These are phyloP conservation scores for Dascillus cervinus DNA, from an alignment of 2,888 invertebrate species.

Conservation along the genomic window DNA sequence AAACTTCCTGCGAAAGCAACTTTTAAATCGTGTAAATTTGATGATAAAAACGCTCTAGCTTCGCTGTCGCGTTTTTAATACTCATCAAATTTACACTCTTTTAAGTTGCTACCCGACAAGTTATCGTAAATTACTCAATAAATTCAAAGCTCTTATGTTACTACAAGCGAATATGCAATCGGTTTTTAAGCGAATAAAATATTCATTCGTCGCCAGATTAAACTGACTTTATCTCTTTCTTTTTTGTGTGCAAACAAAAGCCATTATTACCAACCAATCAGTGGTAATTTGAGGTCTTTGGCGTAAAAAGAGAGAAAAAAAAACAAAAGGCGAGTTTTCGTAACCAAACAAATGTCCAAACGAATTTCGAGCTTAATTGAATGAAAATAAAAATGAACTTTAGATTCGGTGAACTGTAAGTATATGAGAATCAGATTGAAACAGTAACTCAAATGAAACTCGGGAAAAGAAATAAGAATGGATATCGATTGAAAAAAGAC, in stretches of 20 bases:
- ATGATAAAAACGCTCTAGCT: too few relatives aligned
- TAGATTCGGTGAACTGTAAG: not conserved
- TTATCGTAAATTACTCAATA: too few relatives aligned
- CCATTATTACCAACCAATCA: slow-evolving; percentile 34
- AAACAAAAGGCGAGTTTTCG: slow-evolving; percentile 31
- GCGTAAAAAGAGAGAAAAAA: slow-evolving; percentile 33
- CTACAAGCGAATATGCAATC: too few relatives aligned
- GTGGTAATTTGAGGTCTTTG: slow-evolving; percentile 33
- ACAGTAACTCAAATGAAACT: slow-evolving; percentile 39
- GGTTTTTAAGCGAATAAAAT: too few relatives aligned
- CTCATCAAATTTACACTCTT: too few relatives aligned
- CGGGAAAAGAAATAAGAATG: slow-evolving; percentile 34
- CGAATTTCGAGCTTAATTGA: slow-evolving; percentile 17
- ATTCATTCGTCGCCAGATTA: too few relatives aligned
- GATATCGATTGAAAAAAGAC: slow-evolving; percentile 43
- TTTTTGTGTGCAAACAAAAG: slow-evolving; percentile 19
- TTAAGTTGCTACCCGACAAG: too few relatives aligned
- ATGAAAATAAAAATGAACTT: slow-evolving; percentile 4
- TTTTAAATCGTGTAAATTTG: too few relatives aligned
- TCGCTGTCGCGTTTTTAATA: too few relatives aligned
- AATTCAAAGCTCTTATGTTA: too few relatives aligned
- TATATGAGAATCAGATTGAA: slow-evolving; percentile 31
- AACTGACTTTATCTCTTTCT: too few relatives aligned
- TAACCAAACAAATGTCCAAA: slow-evolving; percentile 26
- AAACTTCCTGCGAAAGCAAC: too few relatives aligned